These are phyloP conservation scores for Limnephilus auricula DNA, from an alignment of 2,888 invertebrate species.

Conservation along the genomic window DNA sequence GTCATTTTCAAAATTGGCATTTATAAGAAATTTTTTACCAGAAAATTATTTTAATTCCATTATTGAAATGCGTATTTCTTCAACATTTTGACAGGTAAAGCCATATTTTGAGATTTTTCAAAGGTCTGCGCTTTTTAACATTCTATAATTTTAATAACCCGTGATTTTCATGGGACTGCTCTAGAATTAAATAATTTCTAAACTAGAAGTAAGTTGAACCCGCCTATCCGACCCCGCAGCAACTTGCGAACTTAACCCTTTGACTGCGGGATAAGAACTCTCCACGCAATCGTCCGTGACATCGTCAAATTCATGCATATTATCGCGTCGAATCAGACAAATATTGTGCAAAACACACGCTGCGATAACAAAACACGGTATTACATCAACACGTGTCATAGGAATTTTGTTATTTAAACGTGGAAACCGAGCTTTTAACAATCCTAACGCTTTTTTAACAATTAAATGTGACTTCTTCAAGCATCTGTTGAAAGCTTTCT, in stretches of 20 bases:
- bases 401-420: conserved; percentile 21
- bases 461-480: not conserved
- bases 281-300: not conserved
- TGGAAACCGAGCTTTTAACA: conserved; percentile 21
- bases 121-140: too few relatives aligned
- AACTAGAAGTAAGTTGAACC: not conserved
- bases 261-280: not conserved
- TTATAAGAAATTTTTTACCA: too few relatives aligned
- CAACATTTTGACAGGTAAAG: too few relatives aligned
- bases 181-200: not conserved
- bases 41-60: too few relatives aligned
- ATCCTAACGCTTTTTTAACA: not conserved
- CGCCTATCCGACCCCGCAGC: not conserved
- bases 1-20: too few relatives aligned
- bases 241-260: not conserved
- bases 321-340: not conserved
- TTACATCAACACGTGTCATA: not conserved
- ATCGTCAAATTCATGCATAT: conserved; percentile 23
- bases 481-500: not conserved
- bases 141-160: too few relatives aligned
- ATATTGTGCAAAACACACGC: conserved; percentile 38
- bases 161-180: too few relatives aligned
- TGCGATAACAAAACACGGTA: not conserved
- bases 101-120: too few relatives aligned
- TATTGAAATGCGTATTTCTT: too few relatives aligned